Evolutionary conservation across 1,140 invertebrate species (phyloP).

Genomic region (Nylanderia fulva): DNA sequence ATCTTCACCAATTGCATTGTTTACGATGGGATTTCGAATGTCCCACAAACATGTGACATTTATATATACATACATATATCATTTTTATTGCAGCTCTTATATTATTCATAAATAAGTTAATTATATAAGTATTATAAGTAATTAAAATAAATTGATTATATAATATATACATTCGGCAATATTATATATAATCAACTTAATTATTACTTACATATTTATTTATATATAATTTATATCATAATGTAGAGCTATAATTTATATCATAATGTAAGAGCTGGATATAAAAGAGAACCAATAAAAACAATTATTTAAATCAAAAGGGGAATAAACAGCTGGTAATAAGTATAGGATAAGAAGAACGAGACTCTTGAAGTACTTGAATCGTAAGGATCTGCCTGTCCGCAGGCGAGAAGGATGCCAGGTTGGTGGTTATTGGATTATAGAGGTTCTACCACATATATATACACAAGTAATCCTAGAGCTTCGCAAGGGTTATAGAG

Average conservation of each 20-base stretch:
- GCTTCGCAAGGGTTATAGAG: conserved; percentile 54
- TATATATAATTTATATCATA: neutral
- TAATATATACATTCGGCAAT: neutral
- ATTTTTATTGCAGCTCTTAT: no score
- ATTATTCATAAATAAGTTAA: no score
- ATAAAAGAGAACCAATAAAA: neutral
- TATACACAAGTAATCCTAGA: conserved; percentile 68
- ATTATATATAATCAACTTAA: no score
- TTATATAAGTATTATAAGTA: no score
- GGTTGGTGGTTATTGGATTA: conserved; percentile 72
- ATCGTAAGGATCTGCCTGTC: conserved; percentile 49
- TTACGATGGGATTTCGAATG: neutral
- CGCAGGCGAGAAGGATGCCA: conserved; percentile 14
- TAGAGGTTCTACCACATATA: conserved; percentile 56
- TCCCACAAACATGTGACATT: no score
- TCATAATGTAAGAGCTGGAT: neutral
- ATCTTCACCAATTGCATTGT: neutral
- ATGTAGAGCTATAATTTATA: no score
- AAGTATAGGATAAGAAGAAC: neutral
- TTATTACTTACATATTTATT: no score
- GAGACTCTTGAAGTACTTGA: conserved; percentile 19
- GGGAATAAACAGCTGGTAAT: neutral
- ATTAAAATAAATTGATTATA: no score
- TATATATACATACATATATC: neutral
- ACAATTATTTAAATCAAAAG: neutral